These are phyloP conservation scores for Hormiphora californensis DNA, from an alignment of 37 sponge, comb jelly and placozoan genomes.

Conservation along the genomic window DNA sequence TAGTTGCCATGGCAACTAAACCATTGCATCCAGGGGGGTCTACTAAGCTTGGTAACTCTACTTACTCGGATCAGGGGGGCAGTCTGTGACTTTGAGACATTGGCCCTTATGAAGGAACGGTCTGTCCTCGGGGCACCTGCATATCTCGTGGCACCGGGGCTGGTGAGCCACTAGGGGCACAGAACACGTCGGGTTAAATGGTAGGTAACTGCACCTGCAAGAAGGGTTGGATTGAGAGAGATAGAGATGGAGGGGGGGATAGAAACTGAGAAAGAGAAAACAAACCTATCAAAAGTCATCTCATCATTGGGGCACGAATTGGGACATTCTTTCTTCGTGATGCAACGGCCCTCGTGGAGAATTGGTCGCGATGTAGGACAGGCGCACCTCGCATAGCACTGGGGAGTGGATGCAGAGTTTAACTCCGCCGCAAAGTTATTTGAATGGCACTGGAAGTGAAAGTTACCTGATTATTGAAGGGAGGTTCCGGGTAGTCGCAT, in stretches of 20 bases:
- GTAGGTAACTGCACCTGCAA: not conserved
- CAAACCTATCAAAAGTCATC: not conserved
- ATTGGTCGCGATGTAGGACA: not conserved
- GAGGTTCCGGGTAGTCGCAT: not conserved
- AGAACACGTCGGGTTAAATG: not conserved
- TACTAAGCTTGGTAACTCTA: not conserved
- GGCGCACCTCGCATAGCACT: not conserved
- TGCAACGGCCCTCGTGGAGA: not conserved
- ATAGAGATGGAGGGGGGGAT: not conserved
- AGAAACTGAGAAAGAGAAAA: not conserved
- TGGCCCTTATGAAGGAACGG: not conserved
- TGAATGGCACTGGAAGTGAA: not conserved
- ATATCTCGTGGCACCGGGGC: not conserved
- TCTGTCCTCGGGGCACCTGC: not conserved
- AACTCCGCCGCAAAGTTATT: not conserved
- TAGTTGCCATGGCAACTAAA: not conserved
- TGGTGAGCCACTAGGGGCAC: not conserved
- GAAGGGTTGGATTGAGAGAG: not conserved
- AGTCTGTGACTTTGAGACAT: not conserved
- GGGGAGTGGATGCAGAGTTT: too few species aligned
- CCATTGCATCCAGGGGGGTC: not conserved
- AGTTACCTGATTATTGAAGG: not conserved
- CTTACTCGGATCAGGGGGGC: conserved; percentile 13
- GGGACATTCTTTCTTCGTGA: not conserved
- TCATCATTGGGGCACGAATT: conserved; percentile 1